Evolutionary conservation across 2,113 vertebrate species (phyloP), one percentile per base, ranked within the genome.

Genomic region (Xenopus borealis): DNA sequence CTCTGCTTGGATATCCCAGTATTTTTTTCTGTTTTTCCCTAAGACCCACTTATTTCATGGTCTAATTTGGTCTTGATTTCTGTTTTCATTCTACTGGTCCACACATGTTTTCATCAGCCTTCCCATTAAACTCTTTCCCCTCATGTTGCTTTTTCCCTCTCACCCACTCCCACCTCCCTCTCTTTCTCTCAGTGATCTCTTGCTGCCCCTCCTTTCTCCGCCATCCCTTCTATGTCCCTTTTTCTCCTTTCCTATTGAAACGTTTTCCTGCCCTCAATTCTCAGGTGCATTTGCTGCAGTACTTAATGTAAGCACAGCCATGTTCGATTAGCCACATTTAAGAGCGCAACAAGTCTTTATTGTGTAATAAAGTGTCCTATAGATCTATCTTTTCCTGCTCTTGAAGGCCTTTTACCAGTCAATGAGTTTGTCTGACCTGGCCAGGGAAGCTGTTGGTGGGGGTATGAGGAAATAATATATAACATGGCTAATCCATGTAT

Each of bases 241-340:
- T 66, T n/a, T 11, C 12, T 7, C 72, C 1, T 69, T 27, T 20
- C n/a, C 71, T n/a, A 20, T 66, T 71, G 59, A 63, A 64, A 52
- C 64, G 69, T 62, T 63, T 27, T 72, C 58, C 20, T 50, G 44
- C 58, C 44, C 69, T 62, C 58, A 62, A 62, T 72, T 70, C 62
- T 75, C 16, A 23, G 52, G 71, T 78, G 53, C 68, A 74, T 78
- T 80, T 68, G 50, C 10, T 67, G 82, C 80, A 80, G 71, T 82
- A 70, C 79, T 85, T 81, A 82, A 82, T 74, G 79, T 78, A 79
- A 66, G 50, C 75, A 71, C 72, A 80, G 77, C 77, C 83, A 78
- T 78, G 80, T 80, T 78, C 81, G 79, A 80, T 86, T 85, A 86
- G 78, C 75, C 68, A 78, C 79, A 80, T 87, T 85, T 87, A 81